Conservation (phyloP, 1,140 invertebrate species). For the Phymorhynchus buccinoides region DNA sequence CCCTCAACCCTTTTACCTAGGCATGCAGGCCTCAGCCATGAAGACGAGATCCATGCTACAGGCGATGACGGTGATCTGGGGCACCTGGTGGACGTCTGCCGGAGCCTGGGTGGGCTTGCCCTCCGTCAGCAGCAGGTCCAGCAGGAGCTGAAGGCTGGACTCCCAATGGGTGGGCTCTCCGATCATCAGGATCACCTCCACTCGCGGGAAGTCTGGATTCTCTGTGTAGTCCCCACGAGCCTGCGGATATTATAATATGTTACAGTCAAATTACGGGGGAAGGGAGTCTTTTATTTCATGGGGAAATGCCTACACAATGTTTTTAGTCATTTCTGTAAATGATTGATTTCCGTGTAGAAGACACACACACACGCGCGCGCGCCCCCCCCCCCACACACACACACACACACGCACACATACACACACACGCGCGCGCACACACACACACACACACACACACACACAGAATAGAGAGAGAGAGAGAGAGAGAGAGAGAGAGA, state of each 20-base stretch:
- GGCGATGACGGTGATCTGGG: constrained; percentile 78
- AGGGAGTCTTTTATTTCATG: too few species aligned
- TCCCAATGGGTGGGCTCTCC: constrained; percentile 74
- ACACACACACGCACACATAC: too few species aligned
- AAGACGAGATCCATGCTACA: constrained; percentile 74
- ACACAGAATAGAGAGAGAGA: too few species aligned
- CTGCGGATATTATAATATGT: constrained; percentile 62
- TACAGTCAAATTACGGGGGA: too few species aligned
- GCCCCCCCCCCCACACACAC: too few species aligned
- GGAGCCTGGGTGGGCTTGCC: constrained; percentile 75
- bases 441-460: too few species aligned
- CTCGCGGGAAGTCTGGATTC: constrained; percentile 59
- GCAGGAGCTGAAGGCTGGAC: constrained; percentile 77
- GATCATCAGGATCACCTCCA: constrained; percentile 73
- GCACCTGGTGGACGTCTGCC: constrained; percentile 73
- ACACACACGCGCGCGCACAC: too few species aligned
- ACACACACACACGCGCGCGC: too few species aligned
- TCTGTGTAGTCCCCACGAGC: constrained; percentile 73
- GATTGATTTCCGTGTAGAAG: not conserved
- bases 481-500: too few species aligned
- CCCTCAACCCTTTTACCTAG: constrained; percentile 57
- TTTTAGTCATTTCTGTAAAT: not conserved
- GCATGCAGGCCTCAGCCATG: constrained; percentile 74
- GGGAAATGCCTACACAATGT: too few species aligned
- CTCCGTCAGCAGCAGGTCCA: constrained; percentile 81